These are phyloP conservation scores for Pluvianellus socialis DNA, from an alignment of 2,113 vertebrate genomes.

Conservation along the genomic window DNA sequence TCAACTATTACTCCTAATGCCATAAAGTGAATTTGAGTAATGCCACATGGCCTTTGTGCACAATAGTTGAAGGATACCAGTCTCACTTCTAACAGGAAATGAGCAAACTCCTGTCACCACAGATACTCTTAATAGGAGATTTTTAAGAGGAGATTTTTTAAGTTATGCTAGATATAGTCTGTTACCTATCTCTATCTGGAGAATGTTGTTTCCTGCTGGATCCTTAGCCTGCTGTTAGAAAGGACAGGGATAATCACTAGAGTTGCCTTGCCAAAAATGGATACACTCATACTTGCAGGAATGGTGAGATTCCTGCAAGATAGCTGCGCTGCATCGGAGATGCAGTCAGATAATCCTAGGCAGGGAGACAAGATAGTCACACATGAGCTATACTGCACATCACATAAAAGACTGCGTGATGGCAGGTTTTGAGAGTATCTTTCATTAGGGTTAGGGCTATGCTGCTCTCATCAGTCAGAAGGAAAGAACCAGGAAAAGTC, in stretches of 20 bases:
- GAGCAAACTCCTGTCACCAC: not conserved
- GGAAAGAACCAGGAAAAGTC: not conserved
- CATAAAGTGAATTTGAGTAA: not conserved
- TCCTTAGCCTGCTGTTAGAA: not conserved
- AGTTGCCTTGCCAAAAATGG: not conserved
- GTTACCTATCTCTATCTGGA: not conserved
- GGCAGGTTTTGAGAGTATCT: not conserved
- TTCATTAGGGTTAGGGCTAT: not conserved
- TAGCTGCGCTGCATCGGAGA: not conserved
- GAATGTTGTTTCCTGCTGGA: not conserved
- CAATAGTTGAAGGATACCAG: not conserved
- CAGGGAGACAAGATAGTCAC: not conserved
- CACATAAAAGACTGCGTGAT: not conserved
- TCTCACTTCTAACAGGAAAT: not conserved
- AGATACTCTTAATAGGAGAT: not conserved
- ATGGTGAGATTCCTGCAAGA: not conserved
- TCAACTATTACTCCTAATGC: not conserved
- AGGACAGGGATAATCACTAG: not conserved
- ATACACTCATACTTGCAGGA: not conserved
- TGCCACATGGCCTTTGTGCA: not conserved
- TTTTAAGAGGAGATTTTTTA: not conserved
- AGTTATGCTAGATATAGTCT: not conserved
- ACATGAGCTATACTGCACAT: not conserved
- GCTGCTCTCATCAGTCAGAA: not conserved
- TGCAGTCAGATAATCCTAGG: not conserved